A percentile compares a stretch with the other conserved stretches of the same genome.
Conservation (phyloP, 2,888 invertebrate genomes). For the Ligdia adustata region DNA sequence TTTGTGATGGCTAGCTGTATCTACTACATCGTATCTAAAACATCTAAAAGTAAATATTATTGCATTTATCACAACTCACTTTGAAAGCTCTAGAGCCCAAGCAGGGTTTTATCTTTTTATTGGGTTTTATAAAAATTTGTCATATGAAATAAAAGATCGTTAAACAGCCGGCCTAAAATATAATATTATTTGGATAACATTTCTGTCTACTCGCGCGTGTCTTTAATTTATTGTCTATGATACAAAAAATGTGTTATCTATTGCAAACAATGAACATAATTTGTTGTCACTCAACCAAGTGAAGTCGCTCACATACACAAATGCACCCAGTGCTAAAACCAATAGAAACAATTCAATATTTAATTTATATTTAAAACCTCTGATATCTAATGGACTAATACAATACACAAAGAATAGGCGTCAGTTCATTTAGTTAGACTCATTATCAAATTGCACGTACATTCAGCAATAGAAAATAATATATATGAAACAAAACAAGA, state of each 20-base stretch:
- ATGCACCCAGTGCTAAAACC: slow-evolving; percentile 41
- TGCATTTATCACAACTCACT: slow-evolving; percentile 22
- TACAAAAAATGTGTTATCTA: slow-evolving; percentile 17
- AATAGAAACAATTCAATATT: slow-evolving; percentile 42
- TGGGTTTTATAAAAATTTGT: too few species aligned
- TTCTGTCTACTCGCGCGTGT: neutral
- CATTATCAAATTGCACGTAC: slow-evolving; percentile 38
- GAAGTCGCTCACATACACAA: slow-evolving; percentile 42
- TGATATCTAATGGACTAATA: slow-evolving; percentile 70
- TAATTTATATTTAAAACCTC: slow-evolving; percentile 50
- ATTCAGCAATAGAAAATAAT: too few species aligned
- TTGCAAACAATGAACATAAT: slow-evolving; percentile 35
- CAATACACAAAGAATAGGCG: slow-evolving; percentile 64
- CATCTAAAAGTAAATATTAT: slow-evolving; percentile 14
- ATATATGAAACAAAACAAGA: too few species aligned
- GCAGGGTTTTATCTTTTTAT: too few species aligned
- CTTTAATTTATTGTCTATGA: slow-evolving; percentile 24
- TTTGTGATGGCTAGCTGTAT: neutral
- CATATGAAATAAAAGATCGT: too few species aligned
- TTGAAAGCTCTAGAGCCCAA: neutral
- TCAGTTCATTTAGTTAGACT: slow-evolving; percentile 47
- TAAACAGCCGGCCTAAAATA: too few species aligned
- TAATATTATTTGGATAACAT: too few species aligned
- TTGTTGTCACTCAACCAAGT: too few species aligned
- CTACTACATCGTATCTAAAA: slow-evolving; percentile 3